Base-by-base conservation (phyloP, 2,113 vertebrate genomes). In the Cololabis saira region DNA sequence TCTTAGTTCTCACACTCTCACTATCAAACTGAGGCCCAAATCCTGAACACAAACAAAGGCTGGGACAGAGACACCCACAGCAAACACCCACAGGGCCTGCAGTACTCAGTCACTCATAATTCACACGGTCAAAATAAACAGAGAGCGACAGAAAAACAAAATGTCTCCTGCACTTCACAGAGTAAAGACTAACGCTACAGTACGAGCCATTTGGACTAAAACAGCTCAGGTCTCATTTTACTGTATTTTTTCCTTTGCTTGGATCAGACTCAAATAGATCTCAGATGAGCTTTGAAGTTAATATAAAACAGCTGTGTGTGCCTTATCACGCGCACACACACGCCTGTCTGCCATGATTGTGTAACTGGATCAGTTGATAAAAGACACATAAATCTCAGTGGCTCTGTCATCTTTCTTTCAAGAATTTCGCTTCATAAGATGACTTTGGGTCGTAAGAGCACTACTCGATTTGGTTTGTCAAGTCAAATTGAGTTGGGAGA, bases 221-320 rank as follows among this genome's bases (percentile, higher is more conserved):
- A 63, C 53, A 11, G 4, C 9, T 55, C 42, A 55, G 7, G 15
- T 45, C 3, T 30, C 30, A 12, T 12, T 15, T 57, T 48, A 58
- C 51, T 1, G 24, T 61, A 62, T 48, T 55, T 66, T 63, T 69
- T 58, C 30, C 33, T 9, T 51, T 47, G 40, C 10, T 41, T 64
- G 45, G 19, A 61, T 22, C 21, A 49, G 52, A 62, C 71, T 62
- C 27, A 50, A 11, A 19, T 13, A 14, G 40, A 44, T 44, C 37
- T 10, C 48, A 61, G 55, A n/a, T 55, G n/a, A 61, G 67, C 68
- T 84, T 80, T 80, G 64, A 86, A 76, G 61, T 70, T 43, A 87
- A 90, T 80, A 37, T 69, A 61, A 81, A 86, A 68, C 89, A 91
- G 85, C 72, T 87, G 84, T 64, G 44, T 59, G 42, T 67, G 61